Base-by-base conservation (phyloP, 92 coral and sea anemone genomes). In the Porites evermanni region DNA sequence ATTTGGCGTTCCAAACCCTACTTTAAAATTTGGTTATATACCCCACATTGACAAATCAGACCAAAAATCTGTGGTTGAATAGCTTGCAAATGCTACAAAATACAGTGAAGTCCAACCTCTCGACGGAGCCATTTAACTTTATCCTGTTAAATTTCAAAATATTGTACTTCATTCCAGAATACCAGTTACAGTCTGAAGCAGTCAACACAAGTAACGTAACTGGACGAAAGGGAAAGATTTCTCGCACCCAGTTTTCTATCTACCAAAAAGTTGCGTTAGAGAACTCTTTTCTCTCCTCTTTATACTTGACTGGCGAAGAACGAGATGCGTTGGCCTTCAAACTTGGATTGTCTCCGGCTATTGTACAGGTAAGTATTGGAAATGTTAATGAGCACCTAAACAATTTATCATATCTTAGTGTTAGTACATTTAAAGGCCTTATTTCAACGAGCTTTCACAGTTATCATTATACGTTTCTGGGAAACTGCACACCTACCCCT, bases 231-330 rank as follows among this genome's bases (percentile, higher is more conserved):
- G 32, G 56, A 63, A 78, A 64, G 82, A 78, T 78, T 29, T 53
- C 56, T 0, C 82, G 82, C n/a, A 78, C 82, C 18, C 82, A 26
- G 12, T 78, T 78, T 23, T 78, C 82, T 6, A 78, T 78, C 23
- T 64, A 78, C 58, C 82, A 78, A 26, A 78, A 78, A 44, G 60
- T 78, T 78, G 82, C 70, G 32, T 71, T 78, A 11, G 82, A 78
- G 26, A 78, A 64, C n/a, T 78, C 80, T 20, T 77, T 77, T 47
- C 80, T 77, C 61, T 77, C 80, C 4, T 77, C 82, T 61, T 78
- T 78, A 72, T 78, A 78, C 18, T 47, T 78, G n/a, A 78, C 71
- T 56, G 72, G 82, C 12, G 26, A 29, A 17, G 70, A 78, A 17
- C 82, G 82, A 12, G 60, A 78, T 21, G 70, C 56, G 5, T 32